Percentiles rank a stretch among this genome's conserved stretches.
These are phyloP conservation scores for Strigamia maritima DNA, from an alignment of 2,888 invertebrate species.

Conservation along the genomic window DNA sequence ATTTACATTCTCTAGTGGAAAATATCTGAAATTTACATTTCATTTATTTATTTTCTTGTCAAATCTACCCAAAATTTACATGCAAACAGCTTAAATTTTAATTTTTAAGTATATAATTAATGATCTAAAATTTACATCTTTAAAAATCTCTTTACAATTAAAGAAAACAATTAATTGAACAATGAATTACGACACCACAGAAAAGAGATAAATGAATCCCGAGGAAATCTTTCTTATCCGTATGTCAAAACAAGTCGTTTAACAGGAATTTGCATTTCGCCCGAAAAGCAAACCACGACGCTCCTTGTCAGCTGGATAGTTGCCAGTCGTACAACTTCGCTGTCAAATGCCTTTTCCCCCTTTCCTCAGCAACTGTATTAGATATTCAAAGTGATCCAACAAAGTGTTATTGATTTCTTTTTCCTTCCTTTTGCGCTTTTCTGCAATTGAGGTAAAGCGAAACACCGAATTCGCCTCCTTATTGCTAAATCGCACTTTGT, in stretches of 20 bases:
- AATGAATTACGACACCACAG: no score
- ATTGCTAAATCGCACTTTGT: not conserved
- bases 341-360: not conserved
- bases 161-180: no score
- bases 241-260: constrained; percentile 10
- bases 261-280: constrained; percentile 1
- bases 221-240: not conserved
- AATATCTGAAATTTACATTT: no score
- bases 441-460: constrained; percentile 1
- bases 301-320: not conserved
- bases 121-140: no score
- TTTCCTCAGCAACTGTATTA: not conserved
- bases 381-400: constrained; percentile 12
- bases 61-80: no score
- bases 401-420: constrained; percentile 27
- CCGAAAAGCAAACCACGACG: not conserved
- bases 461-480: not conserved
- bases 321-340: constrained; percentile 12
- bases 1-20: no score
- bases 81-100: no score
- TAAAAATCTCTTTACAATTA: no score
- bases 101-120: no score
- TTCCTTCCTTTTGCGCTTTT: not conserved
- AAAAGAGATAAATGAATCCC: no score
- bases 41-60: no score